These are phyloP conservation scores for Poecilia gillii DNA, from an alignment of 2,797 vertebrate species.

Conservation along the genomic window DNA sequence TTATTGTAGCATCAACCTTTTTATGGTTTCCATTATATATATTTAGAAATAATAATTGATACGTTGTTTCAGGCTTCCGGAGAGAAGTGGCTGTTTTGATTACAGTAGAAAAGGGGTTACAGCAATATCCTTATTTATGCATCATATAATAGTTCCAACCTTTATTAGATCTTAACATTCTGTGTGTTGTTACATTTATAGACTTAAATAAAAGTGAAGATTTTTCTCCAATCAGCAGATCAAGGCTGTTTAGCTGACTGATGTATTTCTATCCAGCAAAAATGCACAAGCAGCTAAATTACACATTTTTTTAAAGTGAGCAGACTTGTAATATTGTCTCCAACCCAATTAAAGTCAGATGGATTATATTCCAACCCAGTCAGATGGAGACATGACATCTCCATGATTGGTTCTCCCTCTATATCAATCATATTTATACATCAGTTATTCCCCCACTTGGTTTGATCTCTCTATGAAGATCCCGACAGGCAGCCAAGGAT, in stretches of 20 bases:
- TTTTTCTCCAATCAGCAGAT: neutral
- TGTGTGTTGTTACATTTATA: neutral
- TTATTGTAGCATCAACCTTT: neutral
- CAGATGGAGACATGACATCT: neutral
- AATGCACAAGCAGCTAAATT: neutral
- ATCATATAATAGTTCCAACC: neutral
- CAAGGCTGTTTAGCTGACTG: neutral
- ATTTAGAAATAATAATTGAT: neutral
- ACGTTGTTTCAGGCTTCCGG: neutral
- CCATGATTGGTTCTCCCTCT: slow-evolving; percentile 4
- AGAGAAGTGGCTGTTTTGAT: neutral
- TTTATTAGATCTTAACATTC: neutral
- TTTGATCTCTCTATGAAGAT: slow-evolving; percentile 72
- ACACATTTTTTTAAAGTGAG: neutral
- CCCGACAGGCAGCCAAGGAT: slow-evolving; percentile 68
- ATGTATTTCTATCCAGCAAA: neutral
- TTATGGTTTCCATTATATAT: neutral
- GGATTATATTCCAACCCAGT: slow-evolving; percentile 7
- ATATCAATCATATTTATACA: slow-evolving; percentile 33
- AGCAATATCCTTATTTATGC: neutral
- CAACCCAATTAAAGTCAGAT: neutral
- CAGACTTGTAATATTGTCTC: neutral
- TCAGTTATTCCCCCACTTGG: slow-evolving; percentile 40
- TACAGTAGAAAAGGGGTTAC: neutral
- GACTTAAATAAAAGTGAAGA: neutral